Percentiles rank a stretch among this genome's conserved stretches.
These are phyloP conservation scores for Argyra leucocephala DNA, from an alignment of 2,888 invertebrate species.

Conservation along the genomic window DNA sequence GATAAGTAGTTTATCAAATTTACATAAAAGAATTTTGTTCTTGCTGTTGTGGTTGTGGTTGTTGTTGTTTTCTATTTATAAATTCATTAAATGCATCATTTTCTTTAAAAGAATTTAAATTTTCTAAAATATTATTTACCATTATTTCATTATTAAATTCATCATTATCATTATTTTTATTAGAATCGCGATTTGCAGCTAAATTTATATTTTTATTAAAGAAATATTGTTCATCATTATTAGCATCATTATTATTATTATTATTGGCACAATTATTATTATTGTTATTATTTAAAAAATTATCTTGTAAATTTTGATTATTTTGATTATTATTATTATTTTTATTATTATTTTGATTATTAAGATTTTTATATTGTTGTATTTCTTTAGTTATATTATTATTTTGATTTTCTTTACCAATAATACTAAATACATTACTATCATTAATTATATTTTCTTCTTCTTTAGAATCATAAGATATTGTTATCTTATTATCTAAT, in stretches of 20 bases:
- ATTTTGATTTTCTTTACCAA: background rate
- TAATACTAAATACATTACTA: background rate
- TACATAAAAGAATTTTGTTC: background rate
- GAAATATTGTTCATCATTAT: background rate
- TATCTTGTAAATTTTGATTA: conserved; percentile 17
- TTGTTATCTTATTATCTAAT: background rate
- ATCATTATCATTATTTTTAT: background rate
- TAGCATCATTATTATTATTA: background rate
- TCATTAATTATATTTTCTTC: background rate
- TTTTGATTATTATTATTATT: conserved; percentile 16
- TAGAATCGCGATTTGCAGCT: background rate
- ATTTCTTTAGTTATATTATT: conserved; percentile 9
- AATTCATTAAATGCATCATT: background rate
- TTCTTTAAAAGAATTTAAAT: background rate
- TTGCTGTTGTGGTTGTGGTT: too few relatives aligned
- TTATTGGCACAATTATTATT: background rate
- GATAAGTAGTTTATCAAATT: too few relatives aligned
- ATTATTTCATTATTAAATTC: background rate
- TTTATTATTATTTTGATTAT: conserved; percentile 11
- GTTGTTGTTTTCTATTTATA: background rate
- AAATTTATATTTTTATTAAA: background rate
- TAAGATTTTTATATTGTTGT: conserved; percentile 9
- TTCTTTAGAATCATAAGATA: background rate
- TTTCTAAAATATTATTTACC: background rate
- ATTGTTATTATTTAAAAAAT: conserved; percentile 1